These are phyloP conservation scores for Melanotaenia nigrans DNA, from an alignment of 2,797 vertebrate species.

Conservation along the genomic window DNA sequence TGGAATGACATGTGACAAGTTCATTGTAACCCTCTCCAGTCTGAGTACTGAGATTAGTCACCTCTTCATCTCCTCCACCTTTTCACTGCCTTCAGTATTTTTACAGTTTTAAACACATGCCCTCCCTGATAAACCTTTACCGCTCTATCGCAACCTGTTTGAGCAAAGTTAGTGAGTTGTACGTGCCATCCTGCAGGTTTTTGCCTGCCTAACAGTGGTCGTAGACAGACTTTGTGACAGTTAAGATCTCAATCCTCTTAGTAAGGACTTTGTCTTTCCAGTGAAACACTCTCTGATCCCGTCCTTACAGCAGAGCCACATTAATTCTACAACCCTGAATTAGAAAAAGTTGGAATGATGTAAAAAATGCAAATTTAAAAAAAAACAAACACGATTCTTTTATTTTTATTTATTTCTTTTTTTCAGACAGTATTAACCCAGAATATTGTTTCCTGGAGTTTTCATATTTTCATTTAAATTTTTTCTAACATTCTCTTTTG, in stretches of 20 bases:
- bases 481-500: no score
- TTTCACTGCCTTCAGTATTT: slow-evolving; percentile 2
- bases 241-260: slow-evolving; percentile 77
- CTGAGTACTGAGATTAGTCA: slow-evolving; percentile 60
- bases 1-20: neutral
- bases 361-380: neutral
- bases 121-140: neutral
- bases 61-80: slow-evolving; percentile 30
- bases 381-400: neutral
- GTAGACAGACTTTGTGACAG: slow-evolving; percentile 55
- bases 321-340: neutral
- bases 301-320: slow-evolving; percentile 25
- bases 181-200: neutral
- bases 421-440: no score
- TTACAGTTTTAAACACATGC: neutral
- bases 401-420: neutral
- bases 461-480: neutral
- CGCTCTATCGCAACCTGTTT: neutral
- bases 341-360: neutral
- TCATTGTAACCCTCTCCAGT: slow-evolving; percentile 32
- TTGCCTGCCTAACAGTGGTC: slow-evolving; percentile 31
- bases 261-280: slow-evolving; percentile 67
- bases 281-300: slow-evolving; percentile 56
- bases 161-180: slow-evolving; percentile 2
- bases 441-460: neutral